Conservation (phyloP, 2,113 vertebrate genomes). For the Datnioides undecimradiatus region DNA sequence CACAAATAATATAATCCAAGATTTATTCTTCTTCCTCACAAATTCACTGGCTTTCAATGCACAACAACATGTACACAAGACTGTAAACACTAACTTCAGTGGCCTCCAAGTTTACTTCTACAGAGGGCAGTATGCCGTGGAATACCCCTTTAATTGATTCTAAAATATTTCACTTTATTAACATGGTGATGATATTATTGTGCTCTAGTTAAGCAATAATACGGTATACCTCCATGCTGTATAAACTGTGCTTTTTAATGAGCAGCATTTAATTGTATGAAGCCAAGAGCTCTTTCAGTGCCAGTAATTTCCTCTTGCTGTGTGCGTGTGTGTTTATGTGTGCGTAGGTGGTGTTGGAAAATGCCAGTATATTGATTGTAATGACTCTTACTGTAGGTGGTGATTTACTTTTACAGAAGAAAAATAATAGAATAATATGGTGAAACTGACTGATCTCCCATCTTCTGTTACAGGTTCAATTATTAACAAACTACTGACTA, state of each 20-base stretch:
- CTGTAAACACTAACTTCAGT: too few relatives aligned
- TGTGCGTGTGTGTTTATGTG: neutral
- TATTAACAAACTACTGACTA: neutral
- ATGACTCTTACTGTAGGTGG: neutral
- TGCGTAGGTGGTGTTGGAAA: neutral
- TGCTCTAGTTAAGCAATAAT: neutral
- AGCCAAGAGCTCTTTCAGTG: neutral
- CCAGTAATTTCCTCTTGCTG: neutral
- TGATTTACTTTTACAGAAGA: neutral
- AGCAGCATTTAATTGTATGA: conserved; percentile 1
- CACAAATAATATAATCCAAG: too few relatives aligned
- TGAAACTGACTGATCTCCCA: neutral
- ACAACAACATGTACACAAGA: too few relatives aligned
- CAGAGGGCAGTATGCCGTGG: too few relatives aligned
- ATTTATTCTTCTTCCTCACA: too few relatives aligned
- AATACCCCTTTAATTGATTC: neutral
- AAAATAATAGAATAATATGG: neutral
- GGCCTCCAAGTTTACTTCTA: too few relatives aligned
- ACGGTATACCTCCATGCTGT: neutral
- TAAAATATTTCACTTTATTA: neutral
- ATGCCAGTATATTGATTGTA: conserved; percentile 17
- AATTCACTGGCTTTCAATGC: too few relatives aligned
- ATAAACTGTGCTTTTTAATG: neutral
- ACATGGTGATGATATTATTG: neutral
- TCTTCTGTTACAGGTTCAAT: neutral